Conservation (phyloP, 2,888 invertebrate genomes). For the Empis stercorea region DNA sequence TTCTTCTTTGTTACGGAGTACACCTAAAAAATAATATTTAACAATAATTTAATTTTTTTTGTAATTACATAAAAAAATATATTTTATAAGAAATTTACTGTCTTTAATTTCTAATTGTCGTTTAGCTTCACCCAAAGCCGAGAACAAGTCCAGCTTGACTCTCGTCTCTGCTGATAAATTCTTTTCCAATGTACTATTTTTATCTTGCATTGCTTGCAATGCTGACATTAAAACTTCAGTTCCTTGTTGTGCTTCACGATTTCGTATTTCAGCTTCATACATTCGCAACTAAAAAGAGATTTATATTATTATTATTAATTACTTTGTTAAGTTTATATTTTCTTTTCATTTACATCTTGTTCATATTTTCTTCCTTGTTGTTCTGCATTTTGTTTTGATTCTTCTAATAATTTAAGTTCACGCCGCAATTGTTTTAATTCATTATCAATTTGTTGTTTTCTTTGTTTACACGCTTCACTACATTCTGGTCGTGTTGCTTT, state of each 20-base stretch:
- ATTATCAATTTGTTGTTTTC: constrained; percentile 53
- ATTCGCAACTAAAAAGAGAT: constrained; percentile 25
- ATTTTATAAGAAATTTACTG: constrained; percentile 42
- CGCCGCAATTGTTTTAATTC: constrained; percentile 53
- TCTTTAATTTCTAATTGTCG: constrained; percentile 77
- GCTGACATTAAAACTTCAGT: constrained; percentile 70
- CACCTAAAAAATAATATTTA: constrained; percentile 46
- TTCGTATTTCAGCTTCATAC: constrained; percentile 32
- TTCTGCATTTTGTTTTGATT: constrained; percentile 41
- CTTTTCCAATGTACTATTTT: constrained; percentile 82
- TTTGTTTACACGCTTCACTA: constrained; percentile 50
- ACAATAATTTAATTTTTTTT: background rate
- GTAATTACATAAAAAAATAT: background rate
- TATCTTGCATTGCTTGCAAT: constrained; percentile 73
- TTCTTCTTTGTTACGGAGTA: constrained; percentile 73
- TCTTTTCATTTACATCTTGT: constrained; percentile 26
- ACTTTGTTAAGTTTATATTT: background rate
- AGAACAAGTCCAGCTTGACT: constrained; percentile 94
- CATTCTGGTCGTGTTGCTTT: constrained; percentile 46
- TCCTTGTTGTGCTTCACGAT: constrained; percentile 37
- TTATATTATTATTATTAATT: background rate
- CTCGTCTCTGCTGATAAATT: constrained; percentile 93
- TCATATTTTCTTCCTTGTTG: constrained; percentile 34
- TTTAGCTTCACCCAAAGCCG: constrained; percentile 91
- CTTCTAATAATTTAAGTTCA: constrained; percentile 53